Base-by-base conservation (phyloP, 2,888 invertebrate genomes). In the Callinectes sapidus region DNA sequence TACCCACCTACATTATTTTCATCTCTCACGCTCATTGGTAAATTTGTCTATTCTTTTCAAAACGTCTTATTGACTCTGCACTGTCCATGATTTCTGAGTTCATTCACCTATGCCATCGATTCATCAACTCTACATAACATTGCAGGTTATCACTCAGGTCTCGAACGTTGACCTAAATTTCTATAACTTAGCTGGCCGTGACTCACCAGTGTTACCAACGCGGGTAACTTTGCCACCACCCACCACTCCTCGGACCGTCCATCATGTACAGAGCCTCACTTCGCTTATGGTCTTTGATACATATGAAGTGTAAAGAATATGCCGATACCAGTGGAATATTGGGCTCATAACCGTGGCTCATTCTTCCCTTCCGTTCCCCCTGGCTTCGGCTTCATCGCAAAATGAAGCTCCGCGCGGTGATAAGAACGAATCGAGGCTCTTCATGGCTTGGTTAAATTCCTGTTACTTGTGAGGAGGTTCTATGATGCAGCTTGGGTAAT, bases 291-390 rank as follows among this genome's bases (percentile, higher is more conserved):
- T 85, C 48, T 92, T 87, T 92, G 90, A 88, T 92, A 90, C 92
- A 90, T 90, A 92, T 92, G 81, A 88, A 92, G 90, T 90, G 92
- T 92, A 92, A 92, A 92, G 90, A 92, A 92, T 92, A 92, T 90
- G 88, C 92, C 92, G 90, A 92, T 92, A 92, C 90, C 92, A 48
- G 90, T 87, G 92, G 92, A 90, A 90, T 92, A 92, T 92, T 92
- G 92, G 92, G 87, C 90, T 92, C 92, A 92, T 92, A 92, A 92
- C 92, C 77, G 88, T 92, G 54, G 39, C 90, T 92, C 92, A 92
- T 90, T 87, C 87, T 71, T 90, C 23, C 18, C 92, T 87, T 81
- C 48, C 61, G 61, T 92, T 92, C 89, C 16, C 16, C 14, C 32
- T 87, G 90, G 61, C 48, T 81, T 92, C 87, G 77, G 92, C 90